Percentiles rank a stretch among this genome's conserved stretches.
Conservation (phyloP, 1,140 invertebrate genomes). For the Leptopilina boulardi region DNA sequence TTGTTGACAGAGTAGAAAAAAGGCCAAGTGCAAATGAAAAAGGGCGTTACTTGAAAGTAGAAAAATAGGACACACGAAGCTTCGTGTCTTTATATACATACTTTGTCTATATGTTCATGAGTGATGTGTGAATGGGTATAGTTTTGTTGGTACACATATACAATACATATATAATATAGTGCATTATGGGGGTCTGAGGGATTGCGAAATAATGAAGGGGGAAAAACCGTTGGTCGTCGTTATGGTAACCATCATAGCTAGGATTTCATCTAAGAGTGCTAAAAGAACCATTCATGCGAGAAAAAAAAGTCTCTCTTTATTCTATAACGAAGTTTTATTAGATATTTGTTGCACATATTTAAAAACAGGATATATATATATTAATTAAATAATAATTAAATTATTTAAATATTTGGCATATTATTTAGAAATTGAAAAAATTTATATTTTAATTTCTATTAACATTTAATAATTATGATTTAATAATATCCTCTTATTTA, state of each 20-base stretch:
- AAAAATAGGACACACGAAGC: constrained; percentile 23
- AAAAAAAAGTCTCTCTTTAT: background rate
- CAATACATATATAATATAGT: background rate
- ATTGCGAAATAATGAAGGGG: constrained; percentile 5
- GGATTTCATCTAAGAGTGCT: constrained; percentile 26
- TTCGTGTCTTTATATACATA: background rate
- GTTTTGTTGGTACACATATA: background rate
- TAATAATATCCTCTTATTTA: too few relatives aligned
- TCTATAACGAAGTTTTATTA: background rate
- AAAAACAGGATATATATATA: too few relatives aligned
- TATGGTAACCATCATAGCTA: constrained; percentile 23
- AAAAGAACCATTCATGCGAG: background rate
- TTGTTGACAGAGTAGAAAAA: constrained; percentile 7
- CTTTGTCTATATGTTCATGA: background rate
- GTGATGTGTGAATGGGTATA: background rate
- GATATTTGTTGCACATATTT: background rate
- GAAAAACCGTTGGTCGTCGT: constrained; percentile 19
- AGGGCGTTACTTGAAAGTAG: constrained; percentile 2
- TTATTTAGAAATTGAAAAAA: too few relatives aligned
- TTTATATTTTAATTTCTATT: too few relatives aligned
- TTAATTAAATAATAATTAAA: too few relatives aligned
- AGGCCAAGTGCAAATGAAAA: background rate
- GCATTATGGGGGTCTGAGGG: background rate
- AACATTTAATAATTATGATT: too few relatives aligned
- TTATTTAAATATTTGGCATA: too few relatives aligned